Conservation (phyloP, 2,797 vertebrate genomes). For the Sparus aurata region DNA sequence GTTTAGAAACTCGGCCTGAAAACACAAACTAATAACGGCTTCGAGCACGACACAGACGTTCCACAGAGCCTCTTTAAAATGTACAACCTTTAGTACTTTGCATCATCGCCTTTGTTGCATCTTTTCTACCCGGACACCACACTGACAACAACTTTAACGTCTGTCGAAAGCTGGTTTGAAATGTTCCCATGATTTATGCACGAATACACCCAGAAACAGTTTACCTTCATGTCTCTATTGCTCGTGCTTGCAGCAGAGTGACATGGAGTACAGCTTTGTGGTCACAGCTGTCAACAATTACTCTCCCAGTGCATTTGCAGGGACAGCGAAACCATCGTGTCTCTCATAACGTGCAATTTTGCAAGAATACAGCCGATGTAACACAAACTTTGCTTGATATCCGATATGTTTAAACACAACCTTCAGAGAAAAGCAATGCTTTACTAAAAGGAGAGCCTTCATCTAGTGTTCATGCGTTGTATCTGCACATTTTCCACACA, state of each 20-base stretch:
- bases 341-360: conserved; percentile 42
- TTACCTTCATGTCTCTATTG: background rate
- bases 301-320: conserved; percentile 17
- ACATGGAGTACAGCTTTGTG: conserved; percentile 9
- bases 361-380: conserved; percentile 9
- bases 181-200: background rate
- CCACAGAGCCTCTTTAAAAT: too few relatives aligned
- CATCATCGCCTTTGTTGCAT: too few relatives aligned
- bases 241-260: conserved; percentile 18
- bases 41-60: too few relatives aligned
- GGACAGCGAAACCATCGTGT: conserved; percentile 2
- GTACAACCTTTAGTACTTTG: too few relatives aligned
- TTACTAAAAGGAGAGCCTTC: background rate
- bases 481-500: background rate
- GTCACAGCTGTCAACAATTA: conserved; percentile 30
- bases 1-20: too few relatives aligned
- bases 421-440: background rate
- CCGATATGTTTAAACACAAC: conserved; percentile 5
- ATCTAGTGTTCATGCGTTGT: background rate
- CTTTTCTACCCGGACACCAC: too few relatives aligned
- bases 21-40: too few relatives aligned
- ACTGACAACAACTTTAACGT: too few relatives aligned
- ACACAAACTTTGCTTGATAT: conserved; percentile 5
- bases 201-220: background rate
- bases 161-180: too few relatives aligned